Conservation (phyloP, 1,140 invertebrate genomes). For the Macrobrachium nipponense region DNA sequence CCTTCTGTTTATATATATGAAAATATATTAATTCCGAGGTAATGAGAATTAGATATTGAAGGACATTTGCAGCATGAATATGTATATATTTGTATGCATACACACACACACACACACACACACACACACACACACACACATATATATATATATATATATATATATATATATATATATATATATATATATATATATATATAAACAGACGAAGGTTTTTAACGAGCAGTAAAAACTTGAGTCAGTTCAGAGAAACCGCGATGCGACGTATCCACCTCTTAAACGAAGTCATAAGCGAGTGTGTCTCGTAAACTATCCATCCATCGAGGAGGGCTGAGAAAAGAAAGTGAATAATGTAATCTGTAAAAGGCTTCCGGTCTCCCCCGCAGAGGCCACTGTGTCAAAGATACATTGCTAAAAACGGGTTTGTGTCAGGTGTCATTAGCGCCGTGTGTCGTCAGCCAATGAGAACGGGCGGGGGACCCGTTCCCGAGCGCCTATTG, state of each 20-base stretch:
- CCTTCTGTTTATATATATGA: too few species aligned
- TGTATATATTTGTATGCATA: constrained; percentile 6
- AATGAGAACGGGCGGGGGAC: constrained; percentile 11
- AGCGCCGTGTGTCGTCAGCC: constrained; percentile 4
- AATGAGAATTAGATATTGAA: too few species aligned
- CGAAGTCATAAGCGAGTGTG: not conserved
- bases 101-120: not conserved
- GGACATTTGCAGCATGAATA: too few species aligned
- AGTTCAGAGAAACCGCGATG: too few species aligned
- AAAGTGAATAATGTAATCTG: constrained; percentile 15
- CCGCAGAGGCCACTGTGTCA: constrained; percentile 24
- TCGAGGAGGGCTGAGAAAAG: not conserved
- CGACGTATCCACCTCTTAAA: too few species aligned
- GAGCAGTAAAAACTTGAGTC: too few species aligned
- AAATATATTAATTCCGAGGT: too few species aligned
- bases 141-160: constrained; percentile 14
- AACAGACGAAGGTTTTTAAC: not conserved
- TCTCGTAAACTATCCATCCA: not conserved
- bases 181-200: constrained; percentile 29
- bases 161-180: constrained; percentile 24
- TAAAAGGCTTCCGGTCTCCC: not conserved
- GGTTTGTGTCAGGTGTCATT: constrained; percentile 5
- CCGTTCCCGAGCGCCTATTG: not conserved
- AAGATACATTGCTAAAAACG: constrained; percentile 16
- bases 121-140: not conserved